A percentile compares a stretch with the other conserved stretches of the same genome.
These are phyloP conservation scores for Drosophila athabasca DNA, from an alignment of 1,140 invertebrate genomes.

Conservation along the genomic window DNA sequence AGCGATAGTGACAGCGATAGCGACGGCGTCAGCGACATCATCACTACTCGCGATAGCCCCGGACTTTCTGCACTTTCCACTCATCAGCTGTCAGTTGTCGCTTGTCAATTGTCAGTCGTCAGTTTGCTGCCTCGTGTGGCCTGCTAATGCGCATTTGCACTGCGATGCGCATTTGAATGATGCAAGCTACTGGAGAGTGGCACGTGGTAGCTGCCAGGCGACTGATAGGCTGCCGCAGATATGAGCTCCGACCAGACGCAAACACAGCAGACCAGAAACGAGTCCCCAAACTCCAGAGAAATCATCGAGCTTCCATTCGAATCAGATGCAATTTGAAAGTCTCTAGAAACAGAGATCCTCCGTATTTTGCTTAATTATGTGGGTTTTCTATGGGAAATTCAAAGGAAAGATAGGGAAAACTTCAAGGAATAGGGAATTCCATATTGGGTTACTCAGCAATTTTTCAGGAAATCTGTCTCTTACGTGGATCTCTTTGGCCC, in stretches of 20 bases:
- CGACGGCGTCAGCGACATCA: no score
- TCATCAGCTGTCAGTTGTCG: constrained; percentile 46
- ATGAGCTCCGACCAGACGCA: background rate
- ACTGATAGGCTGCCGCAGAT: constrained; percentile 33
- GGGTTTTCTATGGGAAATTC: no score
- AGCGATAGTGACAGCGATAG: no score
- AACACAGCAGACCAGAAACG: background rate
- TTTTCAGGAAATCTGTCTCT: no score
- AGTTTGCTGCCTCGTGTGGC: constrained; percentile 67
- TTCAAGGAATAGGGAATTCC: no score
- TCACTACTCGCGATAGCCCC: background rate
- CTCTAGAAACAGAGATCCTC: no score
- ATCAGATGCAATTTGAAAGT: no score
- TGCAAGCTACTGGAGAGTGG: constrained; percentile 35
- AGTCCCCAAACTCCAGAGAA: background rate
- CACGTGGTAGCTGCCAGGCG: constrained; percentile 12
- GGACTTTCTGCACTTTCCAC: background rate
- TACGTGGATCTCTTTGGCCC: no score
- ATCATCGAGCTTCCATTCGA: no score
- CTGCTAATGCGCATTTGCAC: constrained; percentile 66
- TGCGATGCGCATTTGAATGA: constrained; percentile 65
- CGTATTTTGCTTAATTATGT: no score
- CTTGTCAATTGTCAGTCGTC: constrained; percentile 67
- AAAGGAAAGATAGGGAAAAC: no score
- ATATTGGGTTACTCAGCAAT: no score